A percentile compares a stretch with the other conserved stretches of the same genome.
Conservation (phyloP, 2,797 vertebrate species). For the Stomatorhinus walkeri region DNA sequence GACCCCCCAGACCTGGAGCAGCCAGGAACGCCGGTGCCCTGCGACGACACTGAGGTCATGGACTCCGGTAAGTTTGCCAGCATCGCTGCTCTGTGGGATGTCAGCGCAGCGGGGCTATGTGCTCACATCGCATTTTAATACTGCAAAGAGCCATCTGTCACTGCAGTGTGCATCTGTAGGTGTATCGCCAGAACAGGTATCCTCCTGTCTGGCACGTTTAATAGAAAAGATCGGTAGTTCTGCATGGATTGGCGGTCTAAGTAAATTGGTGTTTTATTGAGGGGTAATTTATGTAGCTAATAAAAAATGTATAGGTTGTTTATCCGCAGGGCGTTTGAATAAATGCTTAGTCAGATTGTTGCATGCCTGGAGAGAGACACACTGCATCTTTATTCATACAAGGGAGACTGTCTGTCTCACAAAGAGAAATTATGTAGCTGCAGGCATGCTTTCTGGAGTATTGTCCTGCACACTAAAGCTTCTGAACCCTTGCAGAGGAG, state of each 20-base stretch:
- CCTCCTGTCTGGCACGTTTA: background rate
- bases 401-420: background rate
- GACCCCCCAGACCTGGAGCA: slow-evolving; percentile 76
- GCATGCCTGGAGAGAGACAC: background rate
- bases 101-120: background rate
- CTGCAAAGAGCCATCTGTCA: background rate
- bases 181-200: background rate
- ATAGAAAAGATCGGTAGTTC: background rate
- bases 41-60: slow-evolving; percentile 74
- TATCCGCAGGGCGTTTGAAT: background rate
- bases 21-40: slow-evolving; percentile 80
- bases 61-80: slow-evolving; percentile 60
- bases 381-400: background rate
- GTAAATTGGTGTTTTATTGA: background rate
- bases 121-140: background rate
- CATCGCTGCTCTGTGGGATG: background rate
- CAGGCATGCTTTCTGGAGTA: background rate
- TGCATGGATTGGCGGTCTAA: background rate
- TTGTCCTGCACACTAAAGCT: background rate
- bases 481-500: slow-evolving; percentile 41
- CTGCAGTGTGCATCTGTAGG: background rate
- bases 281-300: background rate
- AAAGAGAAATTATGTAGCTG: background rate
- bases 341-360: background rate
- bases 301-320: background rate